Percentiles rank a stretch among this genome's conserved stretches.
Evolutionary conservation across 92 coral and sea anemone species (phyloP).

Genomic region (Porites divaricata): DNA sequence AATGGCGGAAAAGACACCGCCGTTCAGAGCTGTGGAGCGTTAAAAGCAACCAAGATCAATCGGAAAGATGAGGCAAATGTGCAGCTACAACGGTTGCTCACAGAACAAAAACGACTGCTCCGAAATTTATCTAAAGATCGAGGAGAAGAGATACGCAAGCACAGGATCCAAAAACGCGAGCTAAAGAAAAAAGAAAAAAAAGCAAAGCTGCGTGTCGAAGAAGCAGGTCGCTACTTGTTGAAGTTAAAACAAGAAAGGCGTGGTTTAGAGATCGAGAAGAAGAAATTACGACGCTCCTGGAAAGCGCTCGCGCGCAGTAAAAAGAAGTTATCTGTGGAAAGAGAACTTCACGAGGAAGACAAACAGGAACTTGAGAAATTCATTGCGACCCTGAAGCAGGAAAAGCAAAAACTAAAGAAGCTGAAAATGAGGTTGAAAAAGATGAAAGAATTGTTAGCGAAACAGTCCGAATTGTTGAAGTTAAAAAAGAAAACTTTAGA

Average conservation of each 20-base stretch:
- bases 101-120: constrained; percentile 2
- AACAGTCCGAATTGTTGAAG: constrained; percentile 61
- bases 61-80: constrained; percentile 12
- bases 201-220: constrained; percentile 37
- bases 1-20: background rate
- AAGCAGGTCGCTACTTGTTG: constrained; percentile 33
- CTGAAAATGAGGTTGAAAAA: constrained; percentile 66
- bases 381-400: constrained; percentile 40
- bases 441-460: constrained; percentile 54
- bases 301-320: constrained; percentile 56
- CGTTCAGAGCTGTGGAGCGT: background rate
- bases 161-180: constrained; percentile 55
- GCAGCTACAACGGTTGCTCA: background rate
- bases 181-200: constrained; percentile 39
- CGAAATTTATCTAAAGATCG: constrained; percentile 27
- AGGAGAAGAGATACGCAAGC: constrained; percentile 57
- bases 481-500: constrained; percentile 41
- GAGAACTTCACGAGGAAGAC: constrained; percentile 22
- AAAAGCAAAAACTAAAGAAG: constrained; percentile 66
- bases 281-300: constrained; percentile 54
- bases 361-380: constrained; percentile 50
- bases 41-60: background rate
- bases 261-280: constrained; percentile 44
- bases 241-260: constrained; percentile 64
- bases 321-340: constrained; percentile 47